A percentile compares a stretch with the other conserved stretches of the same genome.
phyloP scores from a whole-genome alignment of 92 coral and sea anemone species.

The Pocillopora grandis region DNA sequence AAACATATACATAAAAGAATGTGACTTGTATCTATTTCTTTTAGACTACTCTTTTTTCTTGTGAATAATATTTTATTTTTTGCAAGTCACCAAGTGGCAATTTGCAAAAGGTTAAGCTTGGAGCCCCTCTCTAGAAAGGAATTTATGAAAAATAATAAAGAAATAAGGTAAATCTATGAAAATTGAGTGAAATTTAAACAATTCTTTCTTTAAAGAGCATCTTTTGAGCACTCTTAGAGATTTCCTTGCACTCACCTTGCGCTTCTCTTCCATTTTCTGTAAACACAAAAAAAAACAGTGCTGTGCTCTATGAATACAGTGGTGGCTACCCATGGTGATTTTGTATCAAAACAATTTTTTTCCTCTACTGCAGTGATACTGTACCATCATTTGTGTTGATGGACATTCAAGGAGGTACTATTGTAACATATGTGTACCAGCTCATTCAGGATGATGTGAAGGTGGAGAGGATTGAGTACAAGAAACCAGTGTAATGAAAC shows the following conservation, averaged over 20 bases:
- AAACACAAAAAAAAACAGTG: too few species aligned
- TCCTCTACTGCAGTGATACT: slow-evolving; percentile 54
- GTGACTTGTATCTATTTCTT: too few species aligned
- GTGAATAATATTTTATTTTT: too few species aligned
- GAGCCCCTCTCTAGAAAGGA: too few species aligned
- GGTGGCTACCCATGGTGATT: not conserved
- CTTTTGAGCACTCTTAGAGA: not conserved
- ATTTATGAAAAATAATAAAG: too few species aligned
- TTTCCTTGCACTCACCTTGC: not conserved
- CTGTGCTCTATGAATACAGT: not conserved
- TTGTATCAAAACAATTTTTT: not conserved
- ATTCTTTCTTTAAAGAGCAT: too few species aligned
- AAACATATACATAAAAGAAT: too few species aligned
- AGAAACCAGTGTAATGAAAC: slow-evolving; percentile 62
- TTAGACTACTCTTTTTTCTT: too few species aligned
- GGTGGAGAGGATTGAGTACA: slow-evolving; percentile 99
- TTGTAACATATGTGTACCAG: slow-evolving; percentile 96
- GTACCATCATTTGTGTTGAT: slow-evolving; percentile 95
- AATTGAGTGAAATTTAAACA: too few species aligned
- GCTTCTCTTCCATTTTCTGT: not conserved
- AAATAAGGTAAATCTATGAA: not conserved
- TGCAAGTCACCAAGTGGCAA: too few species aligned
- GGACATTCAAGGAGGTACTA: slow-evolving; percentile 98
- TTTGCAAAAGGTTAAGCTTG: too few species aligned
- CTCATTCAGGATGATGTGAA: slow-evolving; percentile 93